A percentile compares a stretch with the other conserved stretches of the same genome.
phyloP scores from a whole-genome alignment of 2,113 vertebrate genomes.

The Montifringilla adamsi region DNA sequence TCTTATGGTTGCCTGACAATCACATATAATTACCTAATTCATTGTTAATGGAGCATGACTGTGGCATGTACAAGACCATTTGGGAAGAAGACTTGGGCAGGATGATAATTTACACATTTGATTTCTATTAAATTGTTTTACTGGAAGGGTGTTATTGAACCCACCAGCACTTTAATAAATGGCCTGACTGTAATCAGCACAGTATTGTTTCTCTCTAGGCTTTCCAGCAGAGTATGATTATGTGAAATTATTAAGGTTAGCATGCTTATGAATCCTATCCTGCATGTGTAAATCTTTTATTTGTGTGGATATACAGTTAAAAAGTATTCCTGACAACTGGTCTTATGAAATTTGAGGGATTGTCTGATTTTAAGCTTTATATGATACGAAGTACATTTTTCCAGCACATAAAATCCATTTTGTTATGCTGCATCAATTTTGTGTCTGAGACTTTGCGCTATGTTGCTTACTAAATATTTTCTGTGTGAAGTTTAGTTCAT shows the following conservation, averaged over 20 bases:
- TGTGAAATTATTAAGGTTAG: neutral
- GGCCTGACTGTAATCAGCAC: neutral
- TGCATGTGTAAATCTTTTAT: neutral
- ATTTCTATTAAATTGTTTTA: neutral
- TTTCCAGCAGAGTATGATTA: neutral
- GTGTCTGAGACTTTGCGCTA: neutral
- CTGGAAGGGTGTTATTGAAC: neutral
- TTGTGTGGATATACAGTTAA: neutral
- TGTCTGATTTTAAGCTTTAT: neutral
- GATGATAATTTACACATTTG: neutral
- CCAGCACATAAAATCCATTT: neutral
- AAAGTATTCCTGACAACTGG: neutral
- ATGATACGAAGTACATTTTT: neutral
- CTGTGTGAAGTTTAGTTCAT: neutral
- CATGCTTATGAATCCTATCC: neutral
- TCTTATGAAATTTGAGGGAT: neutral
- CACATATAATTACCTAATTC: neutral
- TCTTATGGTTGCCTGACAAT: neutral
- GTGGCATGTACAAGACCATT: neutral
- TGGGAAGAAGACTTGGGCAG: neutral
- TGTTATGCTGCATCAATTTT: neutral
- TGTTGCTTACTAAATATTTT: slow-evolving; percentile 9
- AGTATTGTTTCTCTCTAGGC: neutral
- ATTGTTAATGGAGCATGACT: neutral
- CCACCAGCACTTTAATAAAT: neutral